Conservation (phyloP, 64 coral and sea anemone genomes). For the Trachythela sp. region DNA sequence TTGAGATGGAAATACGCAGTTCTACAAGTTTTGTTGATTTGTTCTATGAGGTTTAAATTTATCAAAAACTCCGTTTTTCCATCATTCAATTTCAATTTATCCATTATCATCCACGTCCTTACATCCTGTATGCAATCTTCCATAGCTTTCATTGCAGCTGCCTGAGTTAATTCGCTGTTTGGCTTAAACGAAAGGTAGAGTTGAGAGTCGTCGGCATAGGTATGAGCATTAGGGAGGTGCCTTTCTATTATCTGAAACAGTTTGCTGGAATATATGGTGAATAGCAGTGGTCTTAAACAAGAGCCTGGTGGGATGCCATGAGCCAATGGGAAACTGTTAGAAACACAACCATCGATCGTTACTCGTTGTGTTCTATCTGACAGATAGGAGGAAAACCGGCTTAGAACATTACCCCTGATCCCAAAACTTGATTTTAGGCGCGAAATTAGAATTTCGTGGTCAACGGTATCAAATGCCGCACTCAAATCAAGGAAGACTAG, state of each 20-base stretch:
- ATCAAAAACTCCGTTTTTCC: background rate
- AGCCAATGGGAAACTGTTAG: background rate
- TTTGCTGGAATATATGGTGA: background rate
- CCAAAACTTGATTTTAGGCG: background rate
- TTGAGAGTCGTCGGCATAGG: background rate
- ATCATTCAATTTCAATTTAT: background rate
- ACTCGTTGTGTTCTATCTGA: background rate
- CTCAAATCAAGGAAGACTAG: background rate
- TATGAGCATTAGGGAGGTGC: background rate
- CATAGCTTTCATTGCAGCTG: background rate
- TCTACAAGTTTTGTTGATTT: slow-evolving; percentile 9
- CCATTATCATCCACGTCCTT: background rate
- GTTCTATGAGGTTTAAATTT: background rate
- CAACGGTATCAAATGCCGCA: background rate
- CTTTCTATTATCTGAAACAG: background rate
- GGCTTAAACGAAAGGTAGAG: background rate
- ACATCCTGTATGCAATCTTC: background rate
- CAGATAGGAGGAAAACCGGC: background rate
- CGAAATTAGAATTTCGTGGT: background rate
- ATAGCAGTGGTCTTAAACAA: background rate
- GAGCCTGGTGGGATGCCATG: background rate
- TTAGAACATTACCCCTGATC: background rate
- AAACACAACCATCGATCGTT: background rate
- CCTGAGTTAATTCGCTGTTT: background rate
- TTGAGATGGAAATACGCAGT: background rate